Evolutionary conservation across 1,140 invertebrate genomes (phyloP).

Genomic region (Adelges cooleyi): DNA sequence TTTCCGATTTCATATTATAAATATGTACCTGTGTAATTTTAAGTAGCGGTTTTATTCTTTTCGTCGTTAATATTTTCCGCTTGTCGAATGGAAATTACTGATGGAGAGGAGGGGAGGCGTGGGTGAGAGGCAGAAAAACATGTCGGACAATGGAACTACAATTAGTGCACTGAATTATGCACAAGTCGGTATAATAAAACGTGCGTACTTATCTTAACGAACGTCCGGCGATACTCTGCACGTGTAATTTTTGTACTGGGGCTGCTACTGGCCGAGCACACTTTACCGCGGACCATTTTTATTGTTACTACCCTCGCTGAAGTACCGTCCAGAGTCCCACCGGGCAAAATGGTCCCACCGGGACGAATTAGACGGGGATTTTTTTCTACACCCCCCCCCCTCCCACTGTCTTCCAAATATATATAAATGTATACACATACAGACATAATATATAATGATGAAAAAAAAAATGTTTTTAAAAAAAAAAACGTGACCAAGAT

Average conservation of each 20-base stretch:
- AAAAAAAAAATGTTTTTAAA: no score
- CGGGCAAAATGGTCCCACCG: slow-evolving; percentile 2
- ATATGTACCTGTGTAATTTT: no score
- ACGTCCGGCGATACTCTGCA: background rate
- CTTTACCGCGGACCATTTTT: background rate
- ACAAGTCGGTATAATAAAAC: background rate
- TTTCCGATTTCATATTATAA: no score
- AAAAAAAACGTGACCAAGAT: slow-evolving; percentile 19
- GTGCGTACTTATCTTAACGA: slow-evolving; percentile 12
- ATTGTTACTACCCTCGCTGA: background rate
- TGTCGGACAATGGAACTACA: background rate
- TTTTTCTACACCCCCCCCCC: background rate
- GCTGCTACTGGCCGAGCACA: background rate
- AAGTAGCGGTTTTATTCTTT: no score
- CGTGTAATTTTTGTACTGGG: background rate
- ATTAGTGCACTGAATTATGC: background rate
- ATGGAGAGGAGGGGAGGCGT: no score
- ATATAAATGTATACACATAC: no score
- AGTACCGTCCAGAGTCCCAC: background rate
- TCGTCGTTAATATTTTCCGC: no score
- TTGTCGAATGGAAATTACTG: no score
- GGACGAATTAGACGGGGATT: slow-evolving; percentile 20
- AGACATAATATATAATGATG: no score
- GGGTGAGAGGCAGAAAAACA: no score
- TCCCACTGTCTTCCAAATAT: no score